These are phyloP conservation scores for Acipenser oxyrinchus DNA, from an alignment of 2,797 vertebrate species.

Conservation along the genomic window DNA sequence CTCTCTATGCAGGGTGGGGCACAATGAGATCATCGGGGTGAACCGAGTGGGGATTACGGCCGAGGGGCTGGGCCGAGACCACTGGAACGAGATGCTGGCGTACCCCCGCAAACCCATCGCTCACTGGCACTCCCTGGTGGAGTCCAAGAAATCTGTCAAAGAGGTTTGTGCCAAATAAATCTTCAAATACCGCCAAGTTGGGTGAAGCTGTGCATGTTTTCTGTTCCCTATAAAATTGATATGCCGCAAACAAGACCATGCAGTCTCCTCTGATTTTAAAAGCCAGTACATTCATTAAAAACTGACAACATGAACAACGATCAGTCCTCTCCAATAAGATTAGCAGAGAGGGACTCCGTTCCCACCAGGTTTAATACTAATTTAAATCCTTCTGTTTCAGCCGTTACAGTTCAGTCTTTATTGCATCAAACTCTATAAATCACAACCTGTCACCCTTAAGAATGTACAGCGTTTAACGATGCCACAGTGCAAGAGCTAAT, in stretches of 20 bases:
- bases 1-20: constrained; percentile 61
- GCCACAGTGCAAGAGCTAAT: too few species aligned
- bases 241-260: background rate
- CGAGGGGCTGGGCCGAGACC: constrained; percentile 71
- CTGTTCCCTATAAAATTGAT: background rate
- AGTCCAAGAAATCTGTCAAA: constrained; percentile 75
- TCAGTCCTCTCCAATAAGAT: too few species aligned
- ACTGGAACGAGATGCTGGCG: constrained; percentile 81
- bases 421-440: too few species aligned
- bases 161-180: constrained; percentile 52
- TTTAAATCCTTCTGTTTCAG: too few species aligned
- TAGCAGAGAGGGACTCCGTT: too few species aligned
- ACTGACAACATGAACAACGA: too few species aligned
- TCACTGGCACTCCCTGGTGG: constrained; percentile 74
- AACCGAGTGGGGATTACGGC: constrained; percentile 65
- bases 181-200: background rate
- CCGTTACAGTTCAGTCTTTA: too few species aligned
- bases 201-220: too few species aligned
- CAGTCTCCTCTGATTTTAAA: background rate
- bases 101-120: constrained; percentile 79
- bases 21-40: constrained; percentile 78
- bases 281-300: background rate
- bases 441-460: too few species aligned
- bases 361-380: too few species aligned
- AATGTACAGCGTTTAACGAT: too few species aligned